These are phyloP conservation scores for Apteryx mantelli DNA, from an alignment of 2,113 vertebrate species.

Conservation along the genomic window DNA sequence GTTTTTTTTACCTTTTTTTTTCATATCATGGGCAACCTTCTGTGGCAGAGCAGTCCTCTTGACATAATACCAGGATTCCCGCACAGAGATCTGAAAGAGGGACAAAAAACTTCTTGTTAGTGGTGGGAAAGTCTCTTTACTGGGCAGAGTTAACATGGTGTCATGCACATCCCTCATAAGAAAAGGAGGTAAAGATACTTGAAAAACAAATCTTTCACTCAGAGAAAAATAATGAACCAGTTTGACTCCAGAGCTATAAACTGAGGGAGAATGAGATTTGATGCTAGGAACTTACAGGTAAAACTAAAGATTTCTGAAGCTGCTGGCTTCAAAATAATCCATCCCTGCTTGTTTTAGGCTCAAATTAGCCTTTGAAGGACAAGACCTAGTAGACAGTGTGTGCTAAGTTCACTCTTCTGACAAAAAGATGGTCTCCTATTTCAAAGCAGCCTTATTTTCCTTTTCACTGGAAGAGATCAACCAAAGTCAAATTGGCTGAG, in stretches of 20 bases:
- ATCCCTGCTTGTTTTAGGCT: not conserved
- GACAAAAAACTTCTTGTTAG: not conserved
- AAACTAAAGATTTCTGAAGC: not conserved
- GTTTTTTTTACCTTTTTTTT: not conserved
- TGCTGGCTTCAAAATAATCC: not conserved
- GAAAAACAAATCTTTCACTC: not conserved
- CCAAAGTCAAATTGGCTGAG: not conserved
- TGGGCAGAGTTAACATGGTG: not conserved
- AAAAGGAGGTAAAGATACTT: not conserved
- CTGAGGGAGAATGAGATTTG: not conserved
- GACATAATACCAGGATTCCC: not conserved
- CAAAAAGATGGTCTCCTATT: not conserved
- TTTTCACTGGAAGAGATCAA: not conserved
- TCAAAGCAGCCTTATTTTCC: not conserved
- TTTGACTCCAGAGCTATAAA: not conserved
- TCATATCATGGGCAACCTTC: not conserved
- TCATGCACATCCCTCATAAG: not conserved
- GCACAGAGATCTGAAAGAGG: fast-evolving
- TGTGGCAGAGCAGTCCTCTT: not conserved
- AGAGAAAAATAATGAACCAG: not conserved
- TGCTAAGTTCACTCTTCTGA: not conserved
- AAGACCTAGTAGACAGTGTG: not conserved
- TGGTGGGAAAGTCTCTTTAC: not conserved
- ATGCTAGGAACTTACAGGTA: not conserved
- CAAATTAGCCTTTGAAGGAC: not conserved